Percentiles rank a stretch among this genome's conserved stretches.
These are phyloP conservation scores for Chondrosia reniformis DNA, from an alignment of 37 sponge, comb jelly and placozoan genomes.

Conservation along the genomic window DNA sequence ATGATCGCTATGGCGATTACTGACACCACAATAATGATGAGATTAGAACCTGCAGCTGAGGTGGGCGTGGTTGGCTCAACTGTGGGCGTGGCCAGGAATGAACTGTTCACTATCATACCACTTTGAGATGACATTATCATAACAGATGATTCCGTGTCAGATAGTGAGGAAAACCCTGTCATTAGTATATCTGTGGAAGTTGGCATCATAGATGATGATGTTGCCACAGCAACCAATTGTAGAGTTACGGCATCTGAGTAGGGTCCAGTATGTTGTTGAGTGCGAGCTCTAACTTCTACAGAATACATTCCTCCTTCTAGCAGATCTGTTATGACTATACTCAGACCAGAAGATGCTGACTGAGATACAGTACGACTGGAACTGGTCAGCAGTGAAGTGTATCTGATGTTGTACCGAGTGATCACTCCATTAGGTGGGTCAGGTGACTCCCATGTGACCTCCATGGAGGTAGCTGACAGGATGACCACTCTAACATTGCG, in stretches of 20 bases:
- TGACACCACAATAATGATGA: too few species aligned
- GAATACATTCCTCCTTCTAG: not conserved
- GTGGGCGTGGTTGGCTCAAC: too few species aligned
- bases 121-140: too few species aligned
- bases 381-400: not conserved
- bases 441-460: constrained; percentile 53
- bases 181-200: too few species aligned
- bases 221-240: constrained; percentile 7
- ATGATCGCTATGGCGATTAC: too few species aligned
- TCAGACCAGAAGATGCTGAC: not conserved
- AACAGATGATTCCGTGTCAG: too few species aligned
- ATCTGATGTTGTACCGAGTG: constrained; percentile 15
- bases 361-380: not conserved
- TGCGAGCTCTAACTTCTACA: constrained; percentile 8
- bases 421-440: constrained; percentile 50
- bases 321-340: not conserved
- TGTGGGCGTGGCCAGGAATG: too few species aligned
- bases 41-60: too few species aligned
- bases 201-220: too few species aligned
- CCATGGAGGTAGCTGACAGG: not conserved
- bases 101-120: too few species aligned
- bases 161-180: too few species aligned
- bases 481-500: not conserved
- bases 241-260: not conserved
- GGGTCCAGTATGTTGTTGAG: not conserved